Evolutionary conservation across 2,888 invertebrate genomes (phyloP), one percentile per base, ranked within the genome.

Genomic region (Sphaerophoria rueppellii): DNA sequence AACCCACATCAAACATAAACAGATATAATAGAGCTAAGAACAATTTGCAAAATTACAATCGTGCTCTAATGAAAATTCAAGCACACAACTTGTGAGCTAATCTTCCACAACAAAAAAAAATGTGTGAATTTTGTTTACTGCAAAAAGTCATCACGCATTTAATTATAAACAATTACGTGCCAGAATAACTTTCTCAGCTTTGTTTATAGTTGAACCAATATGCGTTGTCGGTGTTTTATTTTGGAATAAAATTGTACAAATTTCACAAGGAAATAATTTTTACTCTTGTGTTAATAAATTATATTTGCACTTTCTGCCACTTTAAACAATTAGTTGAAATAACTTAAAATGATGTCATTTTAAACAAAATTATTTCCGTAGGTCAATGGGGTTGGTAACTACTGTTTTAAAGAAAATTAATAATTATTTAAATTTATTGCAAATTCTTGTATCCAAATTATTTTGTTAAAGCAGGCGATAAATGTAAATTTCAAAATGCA

Each of bases 301-400:
- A 50, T 24, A 14, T 32, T 32, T 55, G 9, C 24, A 37, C 35
- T 35, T 4, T 48, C 37, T 16, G n/a, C 14, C 60, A 34, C 57
- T 34, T 55, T 61, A 54, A 54, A 43, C 9, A 37, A 55, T 69
- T 73, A 16, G 55, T 69, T 43, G 48, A 73, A 79, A 79, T 73
- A 67, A 55, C 60, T 67, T 35, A 52, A 57, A 37, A 60, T 80
- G 74, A 80, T 80, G 74, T 69, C 67, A 80, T 55, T 48, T 43
- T 24, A 11, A 55, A 61, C 69, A 9, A 58, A 14, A 43, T 3
- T 11, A 43, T 7, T 4, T 11, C 12, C 12, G 43, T 43, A 4
- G 6, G 11, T 43, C 43, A 11, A 43, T 43, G 9, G 43, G 43
- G 43, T n/a, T n/a, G n/a, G n/a, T n/a, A n/a, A n/a, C n/a, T n/a